These are phyloP conservation scores for Mamestra brassicae DNA, from an alignment of 2,888 invertebrate genomes.

Conservation along the genomic window DNA sequence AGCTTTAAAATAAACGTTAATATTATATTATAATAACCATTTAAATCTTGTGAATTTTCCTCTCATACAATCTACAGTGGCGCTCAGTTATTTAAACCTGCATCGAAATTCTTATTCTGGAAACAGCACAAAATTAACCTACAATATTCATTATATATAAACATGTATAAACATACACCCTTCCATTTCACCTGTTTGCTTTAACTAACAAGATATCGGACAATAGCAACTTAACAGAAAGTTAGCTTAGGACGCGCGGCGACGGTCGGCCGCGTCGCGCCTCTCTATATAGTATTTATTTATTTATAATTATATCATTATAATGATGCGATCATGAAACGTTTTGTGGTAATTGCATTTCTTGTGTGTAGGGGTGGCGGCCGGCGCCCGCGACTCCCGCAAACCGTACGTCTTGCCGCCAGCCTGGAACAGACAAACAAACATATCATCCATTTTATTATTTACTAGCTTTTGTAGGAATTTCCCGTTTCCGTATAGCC, in stretches of 20 bases:
- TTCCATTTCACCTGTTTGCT: conserved; percentile 81
- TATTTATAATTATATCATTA: conserved; percentile 72
- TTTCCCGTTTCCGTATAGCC: too few species aligned
- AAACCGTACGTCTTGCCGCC: conserved; percentile 78
- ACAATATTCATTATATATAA: conserved; percentile 90
- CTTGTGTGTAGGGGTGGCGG: conserved; percentile 77
- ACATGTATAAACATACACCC: conserved; percentile 89
- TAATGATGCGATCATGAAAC: conserved; percentile 83
- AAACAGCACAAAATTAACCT: conserved; percentile 90
- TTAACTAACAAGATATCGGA: conserved; percentile 80
- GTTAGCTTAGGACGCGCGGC: conserved; percentile 79
- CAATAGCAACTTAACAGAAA: conserved; percentile 84
- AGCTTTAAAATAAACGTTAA: conserved; percentile 61
- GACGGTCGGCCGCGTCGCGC: conserved; percentile 52
- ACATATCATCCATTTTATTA: too few species aligned
- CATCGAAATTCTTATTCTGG: conserved; percentile 74
- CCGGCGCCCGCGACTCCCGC: conserved; percentile 75
- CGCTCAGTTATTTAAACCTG: conserved; percentile 60
- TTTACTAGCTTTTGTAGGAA: too few species aligned
- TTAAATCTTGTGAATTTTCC: conserved; percentile 67
- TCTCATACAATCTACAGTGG: conserved; percentile 62
- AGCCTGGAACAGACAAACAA: conserved; percentile 72
- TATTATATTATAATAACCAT: conserved; percentile 59
- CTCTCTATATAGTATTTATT: conserved; percentile 71
- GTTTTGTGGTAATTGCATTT: conserved; percentile 87